A percentile compares a stretch with the other conserved stretches of the same genome.
Conservation (phyloP, 1,140 invertebrate genomes). For the Hetaerina americana region DNA sequence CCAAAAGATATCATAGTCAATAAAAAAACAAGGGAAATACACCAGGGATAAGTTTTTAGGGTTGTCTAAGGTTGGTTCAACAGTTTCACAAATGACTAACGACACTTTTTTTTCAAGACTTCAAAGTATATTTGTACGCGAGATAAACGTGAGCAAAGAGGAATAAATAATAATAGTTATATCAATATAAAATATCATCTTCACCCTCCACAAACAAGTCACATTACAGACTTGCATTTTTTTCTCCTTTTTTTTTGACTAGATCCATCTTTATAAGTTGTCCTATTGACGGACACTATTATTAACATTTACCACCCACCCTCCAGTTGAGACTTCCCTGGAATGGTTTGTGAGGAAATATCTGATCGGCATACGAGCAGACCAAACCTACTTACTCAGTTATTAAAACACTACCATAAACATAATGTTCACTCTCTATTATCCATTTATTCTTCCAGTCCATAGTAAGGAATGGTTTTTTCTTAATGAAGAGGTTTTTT, state of each 20-base stretch:
- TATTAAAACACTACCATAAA: background rate
- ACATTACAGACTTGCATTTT: background rate
- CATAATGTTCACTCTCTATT: background rate
- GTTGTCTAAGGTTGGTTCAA: background rate
- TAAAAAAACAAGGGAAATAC: too few species aligned
- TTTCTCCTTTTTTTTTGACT: background rate
- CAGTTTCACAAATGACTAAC: background rate
- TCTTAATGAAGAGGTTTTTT: background rate
- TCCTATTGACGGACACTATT: background rate
- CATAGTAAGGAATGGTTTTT: background rate
- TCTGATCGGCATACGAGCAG: too few species aligned
- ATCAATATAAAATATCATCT: background rate
- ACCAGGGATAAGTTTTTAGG: too few species aligned
- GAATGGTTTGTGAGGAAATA: too few species aligned
- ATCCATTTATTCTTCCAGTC: background rate
- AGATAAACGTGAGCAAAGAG: background rate
- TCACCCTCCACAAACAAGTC: background rate
- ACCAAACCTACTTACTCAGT: too few species aligned
- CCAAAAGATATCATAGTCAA: too few species aligned
- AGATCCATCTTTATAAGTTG: too few species aligned
- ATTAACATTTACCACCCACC: background rate
- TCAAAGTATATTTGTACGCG: background rate
- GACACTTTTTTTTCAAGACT: background rate
- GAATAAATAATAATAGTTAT: constrained; percentile 1
- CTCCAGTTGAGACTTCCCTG: background rate